Evolutionary conservation across 2,888 invertebrate species (phyloP), one percentile per base, ranked within the genome.

Genomic region (Leptinotarsa peninsularis): DNA sequence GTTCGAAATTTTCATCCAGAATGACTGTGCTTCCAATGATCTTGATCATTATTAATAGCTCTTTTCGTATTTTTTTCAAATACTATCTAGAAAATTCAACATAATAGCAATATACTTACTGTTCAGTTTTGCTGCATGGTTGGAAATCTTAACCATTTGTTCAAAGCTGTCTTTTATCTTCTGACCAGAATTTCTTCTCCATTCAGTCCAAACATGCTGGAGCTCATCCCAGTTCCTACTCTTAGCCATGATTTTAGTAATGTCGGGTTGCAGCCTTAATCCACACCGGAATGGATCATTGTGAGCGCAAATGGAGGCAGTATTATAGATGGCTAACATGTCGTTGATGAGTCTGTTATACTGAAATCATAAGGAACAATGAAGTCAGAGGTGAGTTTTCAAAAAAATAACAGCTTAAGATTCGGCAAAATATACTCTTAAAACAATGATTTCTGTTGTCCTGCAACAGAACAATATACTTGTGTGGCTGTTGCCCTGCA

Each of bases 211-310:
- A 0, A 93, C 92, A 84, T 95, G 94, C 82, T 94, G 93, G 74
- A 98, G 89, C 86, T 97, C 96, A 77, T 97, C 95, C 94, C 97
- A 97, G 84, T 98, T 94, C 68, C 95, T 89, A 82, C 93, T 94
- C 75, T 90, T 91, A 0, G 95, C 94, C 95, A 97, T 95, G 76
- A 96, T 93, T 83, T 90, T 89, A 84, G 92, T 91, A 3, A 94
- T 88, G 88, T 96, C 94, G 1, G 96, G 96, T 84, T 96, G 95
- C 4, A 96, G 90, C 63, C 94, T 92, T 0, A 96, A 89, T 1
- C 95, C 95, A 80, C 96, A 96, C 79, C 93, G 91, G 87, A 95
- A 94, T 0, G 95, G 95, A 84, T 95, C 94, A 84, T 96, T 94
- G 88, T 94, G 94, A 0, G 93, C 94, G 85, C 96, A 96, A 76